Evolutionary conservation across 2,113 vertebrate genomes (phyloP), one percentile per base, ranked within the genome.

Genomic region (Pelecanus crispus): DNA sequence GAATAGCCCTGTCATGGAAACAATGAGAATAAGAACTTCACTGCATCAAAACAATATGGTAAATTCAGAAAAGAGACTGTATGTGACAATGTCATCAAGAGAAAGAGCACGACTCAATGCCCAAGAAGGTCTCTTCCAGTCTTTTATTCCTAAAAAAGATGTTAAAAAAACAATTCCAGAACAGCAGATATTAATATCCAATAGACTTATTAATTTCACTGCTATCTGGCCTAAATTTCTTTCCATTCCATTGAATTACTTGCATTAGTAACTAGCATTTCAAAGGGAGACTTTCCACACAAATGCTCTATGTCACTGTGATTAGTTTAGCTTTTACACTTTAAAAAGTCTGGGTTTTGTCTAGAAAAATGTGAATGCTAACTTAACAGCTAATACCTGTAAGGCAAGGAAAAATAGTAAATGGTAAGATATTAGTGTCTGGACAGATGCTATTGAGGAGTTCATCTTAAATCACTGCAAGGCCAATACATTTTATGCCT

Each of bases 401-500:
- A 82, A 78, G 18, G 17, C 36, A 45, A 67, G 53, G 53, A 71
- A 32, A 56, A 73, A 20, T 1, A 47, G 32, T 45, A 80, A 82
- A 31, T 38, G 15, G 47, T 82, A 9, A 84, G 86, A 78, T 84
- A 47, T 55, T 67, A 26, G 56, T 53, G 75, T 55, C 81, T 85
- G 47, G 92, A 95, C 94, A 81, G 94, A 88, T 91, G 80, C 90
- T 88, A 4, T 18, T 9, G 67, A 77, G 94, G 84, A 93, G 91
- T 36, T 96, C 77, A 63, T 81, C 63, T 92, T 86, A 56, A 93
- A 96, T 77, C 81, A 78, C 89, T 70, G 45, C 11, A 59, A 88
- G 94, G 95, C 86, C 93, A 74, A 52, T 86, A 44, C 92, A 94
- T 75, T 92, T 88, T 89, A 87, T 28, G n/a, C 92, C 94, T 96